Conservation (phyloP, 2,888 invertebrate genomes). For the Nephrotoma flavescens region DNA sequence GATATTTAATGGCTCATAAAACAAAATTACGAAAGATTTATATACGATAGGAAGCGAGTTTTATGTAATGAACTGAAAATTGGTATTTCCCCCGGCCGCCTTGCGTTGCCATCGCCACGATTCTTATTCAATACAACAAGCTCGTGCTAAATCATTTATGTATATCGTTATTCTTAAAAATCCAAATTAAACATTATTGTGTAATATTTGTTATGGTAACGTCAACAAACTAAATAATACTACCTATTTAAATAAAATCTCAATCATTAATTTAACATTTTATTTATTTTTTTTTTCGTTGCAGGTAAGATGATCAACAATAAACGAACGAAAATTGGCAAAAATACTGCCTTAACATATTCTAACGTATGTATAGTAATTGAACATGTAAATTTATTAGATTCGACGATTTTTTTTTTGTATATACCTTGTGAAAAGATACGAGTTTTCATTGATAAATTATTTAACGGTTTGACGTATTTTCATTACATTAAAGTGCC, state of each 20-base stretch:
- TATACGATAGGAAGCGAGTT: too few relatives aligned
- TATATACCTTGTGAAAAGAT: not conserved
- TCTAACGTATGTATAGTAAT: not conserved
- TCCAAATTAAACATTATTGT: not conserved
- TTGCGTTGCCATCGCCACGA: too few relatives aligned
- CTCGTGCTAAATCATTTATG: not conserved
- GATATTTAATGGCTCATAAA: not conserved
- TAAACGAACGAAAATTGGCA: not conserved
- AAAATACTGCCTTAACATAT: not conserved
- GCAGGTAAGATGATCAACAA: not conserved
- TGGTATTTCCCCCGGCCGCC: too few relatives aligned
- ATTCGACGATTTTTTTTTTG: not conserved
- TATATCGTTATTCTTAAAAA: not conserved
- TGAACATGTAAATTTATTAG: not conserved
- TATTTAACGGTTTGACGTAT: not conserved
- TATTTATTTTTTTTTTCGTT: not conserved
- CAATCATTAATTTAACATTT: not conserved
- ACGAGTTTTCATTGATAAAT: too few relatives aligned
- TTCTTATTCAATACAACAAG: not conserved
- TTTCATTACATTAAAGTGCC: not conserved
- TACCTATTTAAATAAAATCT: not conserved
- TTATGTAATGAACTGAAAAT: too few relatives aligned
- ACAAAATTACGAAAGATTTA: not conserved
- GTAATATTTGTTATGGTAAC: not conserved
- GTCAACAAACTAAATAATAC: not conserved